Evolutionary conservation across 2,888 invertebrate genomes (phyloP).

Genomic region (Polyommatus icarus): DNA sequence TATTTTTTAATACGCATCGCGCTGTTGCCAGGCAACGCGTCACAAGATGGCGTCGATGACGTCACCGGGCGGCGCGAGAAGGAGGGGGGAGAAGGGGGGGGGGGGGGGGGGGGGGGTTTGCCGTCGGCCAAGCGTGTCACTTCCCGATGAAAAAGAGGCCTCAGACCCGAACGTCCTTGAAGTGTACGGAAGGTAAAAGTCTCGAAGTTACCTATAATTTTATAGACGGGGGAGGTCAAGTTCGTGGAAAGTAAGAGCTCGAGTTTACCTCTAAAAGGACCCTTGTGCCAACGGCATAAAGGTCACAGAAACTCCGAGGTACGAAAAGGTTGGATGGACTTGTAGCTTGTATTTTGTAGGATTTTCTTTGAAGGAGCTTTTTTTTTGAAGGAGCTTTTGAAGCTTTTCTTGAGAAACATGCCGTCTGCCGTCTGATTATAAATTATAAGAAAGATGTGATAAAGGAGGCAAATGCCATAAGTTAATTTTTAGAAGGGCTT

Average conservation of each 20-base stretch:
- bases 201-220: conserved; percentile 18
- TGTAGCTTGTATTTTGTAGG: neutral
- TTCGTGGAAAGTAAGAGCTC: conserved; percentile 5
- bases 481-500: too few relatives aligned
- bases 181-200: conserved; percentile 57
- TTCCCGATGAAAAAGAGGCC: conserved; percentile 74
- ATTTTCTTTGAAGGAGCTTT: neutral
- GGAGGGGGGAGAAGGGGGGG: conserved; percentile 55
- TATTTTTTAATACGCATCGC: conserved; percentile 36
- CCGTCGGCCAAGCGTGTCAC: conserved; percentile 67
- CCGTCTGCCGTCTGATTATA: neutral
- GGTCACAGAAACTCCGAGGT: neutral
- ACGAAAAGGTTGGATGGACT: neutral
- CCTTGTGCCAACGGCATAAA: neutral
- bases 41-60: conserved; percentile 78
- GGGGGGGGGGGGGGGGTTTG: conserved; percentile 65
- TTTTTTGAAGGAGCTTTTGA: neutral
- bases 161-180: conserved; percentile 69
- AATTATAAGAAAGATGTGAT: neutral
- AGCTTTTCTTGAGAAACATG: neutral
- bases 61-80: conserved; percentile 57
- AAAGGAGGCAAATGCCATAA: too few relatives aligned
- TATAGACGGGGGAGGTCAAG: conserved; percentile 15
- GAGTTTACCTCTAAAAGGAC: neutral
- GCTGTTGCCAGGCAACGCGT: conserved; percentile 71